Evolutionary conservation across 2,113 vertebrate species (phyloP), one percentile per base, ranked within the genome.

Genomic region (Pseudorectes ferrugineus): DNA sequence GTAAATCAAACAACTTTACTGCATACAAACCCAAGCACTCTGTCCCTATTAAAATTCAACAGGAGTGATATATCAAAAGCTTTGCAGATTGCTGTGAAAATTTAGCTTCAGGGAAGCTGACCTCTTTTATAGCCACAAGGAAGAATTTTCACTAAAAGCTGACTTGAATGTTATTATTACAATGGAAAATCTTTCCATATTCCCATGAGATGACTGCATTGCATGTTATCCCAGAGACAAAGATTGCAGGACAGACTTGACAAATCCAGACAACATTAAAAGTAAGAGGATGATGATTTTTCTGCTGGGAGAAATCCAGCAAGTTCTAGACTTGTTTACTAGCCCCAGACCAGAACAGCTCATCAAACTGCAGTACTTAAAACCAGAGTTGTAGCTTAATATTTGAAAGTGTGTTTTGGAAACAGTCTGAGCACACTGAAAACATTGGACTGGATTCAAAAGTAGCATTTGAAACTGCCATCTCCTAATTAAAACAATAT

Each of bases 401-500:
- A 77, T 92, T 95, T 89, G 52, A 71, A 68, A 59, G 14, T 65
- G 58, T 66, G 52, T 78, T 92, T 93, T 96, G 78, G 85, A 84
- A 93, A 90, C 93, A 95, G 49, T 93, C 68, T 61, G 23, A 72
- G 38, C 61, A 62, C 23, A 36, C 71, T 93, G 73, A 86, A 95
- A 88, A 87, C 66, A 23, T 92, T 94, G 68, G 75, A 72, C 28
- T 63, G 26, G 23, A 88, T 96, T 85, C 94, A 92, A 88, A 96
- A 94, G 29, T 67, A 86, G 68, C 61, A 25, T 88, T 96, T 79
- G 79, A 87, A 89, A 67, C 61, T 95, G 89, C 91, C 81, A 82
- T 94, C 73, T 88, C n/a, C 79, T 95, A 95, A 98, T 93, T 95
- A 95, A 95, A 95, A 96, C 88, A 95, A 86, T 61, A 45, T 15